A percentile compares a stretch with the other conserved stretches of the same genome.
These are phyloP conservation scores for Rachycentron canadum DNA, from an alignment of 2,797 vertebrate species.

Conservation along the genomic window DNA sequence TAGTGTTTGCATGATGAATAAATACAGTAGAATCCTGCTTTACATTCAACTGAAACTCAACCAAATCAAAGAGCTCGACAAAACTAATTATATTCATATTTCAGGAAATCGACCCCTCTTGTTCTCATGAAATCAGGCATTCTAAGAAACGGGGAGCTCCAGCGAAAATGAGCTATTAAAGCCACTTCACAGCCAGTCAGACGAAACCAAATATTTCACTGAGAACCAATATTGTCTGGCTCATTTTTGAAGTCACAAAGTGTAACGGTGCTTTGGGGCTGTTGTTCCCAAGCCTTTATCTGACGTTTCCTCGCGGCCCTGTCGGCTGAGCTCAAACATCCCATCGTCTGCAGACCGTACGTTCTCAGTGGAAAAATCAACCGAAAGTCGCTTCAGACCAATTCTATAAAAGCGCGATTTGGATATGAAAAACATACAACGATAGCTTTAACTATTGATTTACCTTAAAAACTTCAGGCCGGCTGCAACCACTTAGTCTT, in stretches of 20 bases:
- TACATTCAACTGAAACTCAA: neutral
- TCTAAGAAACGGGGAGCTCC: neutral
- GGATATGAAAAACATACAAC: too few relatives aligned
- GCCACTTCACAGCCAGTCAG: conserved; percentile 10
- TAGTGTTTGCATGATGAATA: neutral
- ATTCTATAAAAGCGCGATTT: neutral
- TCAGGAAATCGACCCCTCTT: conserved; percentile 16
- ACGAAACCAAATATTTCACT: neutral
- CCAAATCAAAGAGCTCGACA: neutral
- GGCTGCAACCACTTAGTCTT: too few relatives aligned
- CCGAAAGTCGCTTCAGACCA: neutral
- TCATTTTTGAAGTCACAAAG: conserved; percentile 1
- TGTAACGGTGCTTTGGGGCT: neutral
- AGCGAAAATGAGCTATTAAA: conserved; percentile 29
- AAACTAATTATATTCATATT: conserved; percentile 24
- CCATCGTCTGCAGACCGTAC: neutral
- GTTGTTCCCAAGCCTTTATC: neutral
- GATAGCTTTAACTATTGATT: too few relatives aligned
- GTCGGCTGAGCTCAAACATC: neutral
- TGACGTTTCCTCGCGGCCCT: neutral
- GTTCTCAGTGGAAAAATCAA: neutral
- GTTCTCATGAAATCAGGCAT: conserved; percentile 20
- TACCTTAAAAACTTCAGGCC: too few relatives aligned
- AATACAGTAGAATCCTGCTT: neutral
- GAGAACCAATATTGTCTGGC: conserved; percentile 1